phyloP scores from a whole-genome alignment of 2,888 invertebrate species.

The Coelinius sp. region DNA sequence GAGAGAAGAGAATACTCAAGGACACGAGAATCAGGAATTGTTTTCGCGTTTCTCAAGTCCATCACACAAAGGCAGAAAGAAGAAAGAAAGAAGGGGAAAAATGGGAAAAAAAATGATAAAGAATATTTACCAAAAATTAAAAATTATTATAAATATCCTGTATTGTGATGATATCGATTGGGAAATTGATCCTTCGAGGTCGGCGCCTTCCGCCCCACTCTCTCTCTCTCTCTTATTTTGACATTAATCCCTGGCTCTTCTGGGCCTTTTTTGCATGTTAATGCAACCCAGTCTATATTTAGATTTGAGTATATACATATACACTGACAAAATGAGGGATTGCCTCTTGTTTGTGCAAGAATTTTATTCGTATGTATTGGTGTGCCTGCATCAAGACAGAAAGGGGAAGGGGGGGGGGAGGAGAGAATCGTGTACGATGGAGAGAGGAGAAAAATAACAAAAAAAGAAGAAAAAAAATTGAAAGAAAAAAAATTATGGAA shows the following conservation, averaged over 20 bases:
- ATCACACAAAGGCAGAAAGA: slow-evolving; percentile 12
- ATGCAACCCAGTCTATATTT: slow-evolving; percentile 68
- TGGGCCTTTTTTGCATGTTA: slow-evolving; percentile 67
- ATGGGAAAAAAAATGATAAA: not conserved
- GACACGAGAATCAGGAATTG: slow-evolving; percentile 32
- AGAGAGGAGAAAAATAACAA: slow-evolving; percentile 29
- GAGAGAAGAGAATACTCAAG: slow-evolving; percentile 28
- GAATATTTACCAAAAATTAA: not conserved
- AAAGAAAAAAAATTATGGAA: slow-evolving; percentile 32
- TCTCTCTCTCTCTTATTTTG: no score
- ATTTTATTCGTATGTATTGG: not conserved
- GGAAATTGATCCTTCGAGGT: slow-evolving; percentile 35
- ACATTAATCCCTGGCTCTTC: slow-evolving; percentile 67
- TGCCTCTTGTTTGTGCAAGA: slow-evolving; percentile 35
- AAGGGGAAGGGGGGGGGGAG: slow-evolving; percentile 3
- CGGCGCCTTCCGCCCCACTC: slow-evolving; percentile 48
- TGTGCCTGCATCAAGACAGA: slow-evolving; percentile 18
- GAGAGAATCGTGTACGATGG: slow-evolving; percentile 1
- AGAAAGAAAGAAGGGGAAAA: not conserved
- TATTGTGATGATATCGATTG: slow-evolving; percentile 28
- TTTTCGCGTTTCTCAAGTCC: slow-evolving; percentile 29
- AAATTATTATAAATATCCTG: slow-evolving; percentile 7
- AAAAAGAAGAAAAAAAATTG: slow-evolving; percentile 28
- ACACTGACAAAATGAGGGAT: slow-evolving; percentile 45
- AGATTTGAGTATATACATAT: slow-evolving; percentile 59